phyloP scores from a whole-genome alignment of 2,888 invertebrate species.

The Ornithoptera priamus region DNA sequence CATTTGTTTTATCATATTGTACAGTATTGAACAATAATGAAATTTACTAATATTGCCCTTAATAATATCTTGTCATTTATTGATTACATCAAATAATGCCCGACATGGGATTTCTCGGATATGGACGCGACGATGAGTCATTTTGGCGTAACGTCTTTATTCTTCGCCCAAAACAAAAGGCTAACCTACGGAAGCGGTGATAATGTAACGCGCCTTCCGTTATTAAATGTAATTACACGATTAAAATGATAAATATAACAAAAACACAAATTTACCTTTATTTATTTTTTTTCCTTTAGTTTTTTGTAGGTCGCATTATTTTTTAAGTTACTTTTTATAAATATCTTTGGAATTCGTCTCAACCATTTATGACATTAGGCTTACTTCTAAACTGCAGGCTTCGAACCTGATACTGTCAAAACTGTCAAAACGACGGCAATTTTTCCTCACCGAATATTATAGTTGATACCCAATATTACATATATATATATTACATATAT shows the following conservation, averaged over 20 bases:
- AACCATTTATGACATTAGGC: too few species aligned
- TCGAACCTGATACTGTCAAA: too few species aligned
- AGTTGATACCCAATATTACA: too few species aligned
- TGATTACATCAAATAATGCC: constrained; percentile 18
- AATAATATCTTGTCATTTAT: constrained; percentile 7
- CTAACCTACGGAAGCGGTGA: constrained; percentile 47
- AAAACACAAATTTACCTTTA: not conserved
- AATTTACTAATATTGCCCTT: not conserved
- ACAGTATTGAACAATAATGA: not conserved
- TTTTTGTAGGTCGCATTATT: too few species aligned
- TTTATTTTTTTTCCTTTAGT: not conserved
- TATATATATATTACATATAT: too few species aligned
- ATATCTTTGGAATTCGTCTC: too few species aligned
- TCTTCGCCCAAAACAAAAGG: constrained; percentile 52
- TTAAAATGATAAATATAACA: not conserved
- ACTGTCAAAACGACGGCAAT: too few species aligned
- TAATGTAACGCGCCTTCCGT: constrained; percentile 29
- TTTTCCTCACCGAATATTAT: too few species aligned
- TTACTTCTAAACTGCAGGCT: too few species aligned
- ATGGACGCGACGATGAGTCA: constrained; percentile 51
- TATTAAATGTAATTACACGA: not conserved
- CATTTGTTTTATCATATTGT: too few species aligned
- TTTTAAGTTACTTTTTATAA: too few species aligned
- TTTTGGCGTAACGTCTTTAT: constrained; percentile 40
- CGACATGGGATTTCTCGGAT: constrained; percentile 32